phyloP scores from a whole-genome alignment of 2,888 invertebrate genomes.

The Linnaemya vulpina region DNA sequence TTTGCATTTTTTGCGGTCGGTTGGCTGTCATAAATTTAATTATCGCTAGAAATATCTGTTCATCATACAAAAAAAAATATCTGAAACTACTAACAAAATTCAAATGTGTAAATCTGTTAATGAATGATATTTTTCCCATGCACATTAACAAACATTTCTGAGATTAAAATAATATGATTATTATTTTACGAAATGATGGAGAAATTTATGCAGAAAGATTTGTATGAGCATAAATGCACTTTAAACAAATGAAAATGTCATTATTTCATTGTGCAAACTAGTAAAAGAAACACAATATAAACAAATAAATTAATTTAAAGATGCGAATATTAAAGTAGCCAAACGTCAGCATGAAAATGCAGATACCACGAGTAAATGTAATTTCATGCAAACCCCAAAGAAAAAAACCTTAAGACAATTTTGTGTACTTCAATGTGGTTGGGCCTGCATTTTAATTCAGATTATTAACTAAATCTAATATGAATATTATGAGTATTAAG shows the following conservation, averaged over 20 bases:
- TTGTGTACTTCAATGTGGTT: background rate
- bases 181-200: constrained; percentile 38
- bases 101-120: constrained; percentile 47
- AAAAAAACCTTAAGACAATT: constrained; percentile 35
- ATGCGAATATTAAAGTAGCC: constrained; percentile 20
- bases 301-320: background rate
- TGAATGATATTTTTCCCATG: constrained; percentile 20
- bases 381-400: constrained; percentile 30
- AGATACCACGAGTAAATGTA: background rate
- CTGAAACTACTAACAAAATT: constrained; percentile 8
- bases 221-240: constrained; percentile 2
- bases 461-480: constrained; percentile 33
- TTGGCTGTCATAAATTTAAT: constrained; percentile 9
- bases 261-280: constrained; percentile 31
- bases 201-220: constrained; percentile 40
- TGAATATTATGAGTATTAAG: constrained; percentile 8
- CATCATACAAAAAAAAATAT: background rate
- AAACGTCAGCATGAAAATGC: constrained; percentile 15
- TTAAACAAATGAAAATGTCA: constrained; percentile 21
- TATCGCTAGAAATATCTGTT: constrained; percentile 1
- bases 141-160: constrained; percentile 6
- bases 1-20: no score
- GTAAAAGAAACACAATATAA: constrained; percentile 6
- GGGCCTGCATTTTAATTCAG: constrained; percentile 32
- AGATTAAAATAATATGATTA: constrained; percentile 21